phyloP scores from a whole-genome alignment of 1,140 invertebrate genomes.

The Cryptotermes secundus region DNA sequence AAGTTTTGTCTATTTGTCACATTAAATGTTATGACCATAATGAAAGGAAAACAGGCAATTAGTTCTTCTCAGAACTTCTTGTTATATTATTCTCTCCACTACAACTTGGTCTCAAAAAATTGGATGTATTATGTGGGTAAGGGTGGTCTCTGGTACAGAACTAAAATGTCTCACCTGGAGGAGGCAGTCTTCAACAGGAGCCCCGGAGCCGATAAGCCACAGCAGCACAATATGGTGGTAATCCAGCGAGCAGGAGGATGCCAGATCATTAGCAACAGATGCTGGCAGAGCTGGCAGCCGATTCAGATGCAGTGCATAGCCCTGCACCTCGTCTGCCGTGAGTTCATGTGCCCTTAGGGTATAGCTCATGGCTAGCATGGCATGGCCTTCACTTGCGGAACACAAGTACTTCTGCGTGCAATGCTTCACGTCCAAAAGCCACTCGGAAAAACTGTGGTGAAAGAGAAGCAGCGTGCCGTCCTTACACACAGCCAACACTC shows the following conservation, averaged over 20 bases:
- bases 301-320: constrained; percentile 57
- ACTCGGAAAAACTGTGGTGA: constrained; percentile 91
- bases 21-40: no score
- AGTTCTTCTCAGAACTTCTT: no score
- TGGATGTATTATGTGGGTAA: no score
- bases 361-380: constrained; percentile 84
- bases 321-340: constrained; percentile 54
- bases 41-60: no score
- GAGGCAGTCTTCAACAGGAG: constrained; percentile 63
- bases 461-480: constrained; percentile 72
- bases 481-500: constrained; percentile 64
- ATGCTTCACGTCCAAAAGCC: constrained; percentile 94
- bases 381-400: constrained; percentile 81
- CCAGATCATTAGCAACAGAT: constrained; percentile 29
- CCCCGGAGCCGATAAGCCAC: constrained; percentile 67
- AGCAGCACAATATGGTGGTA: constrained; percentile 61
- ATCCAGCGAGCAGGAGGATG: constrained; percentile 34
- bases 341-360: constrained; percentile 60
- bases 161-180: constrained; percentile 40
- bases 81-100: neutral
- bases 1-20: no score
- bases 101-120: neutral
- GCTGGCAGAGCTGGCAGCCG: neutral
- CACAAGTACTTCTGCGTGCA: constrained; percentile 93
- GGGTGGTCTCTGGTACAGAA: no score